phyloP scores from a whole-genome alignment of 1,140 invertebrate genomes.

The Triops longicaudatus region DNA sequence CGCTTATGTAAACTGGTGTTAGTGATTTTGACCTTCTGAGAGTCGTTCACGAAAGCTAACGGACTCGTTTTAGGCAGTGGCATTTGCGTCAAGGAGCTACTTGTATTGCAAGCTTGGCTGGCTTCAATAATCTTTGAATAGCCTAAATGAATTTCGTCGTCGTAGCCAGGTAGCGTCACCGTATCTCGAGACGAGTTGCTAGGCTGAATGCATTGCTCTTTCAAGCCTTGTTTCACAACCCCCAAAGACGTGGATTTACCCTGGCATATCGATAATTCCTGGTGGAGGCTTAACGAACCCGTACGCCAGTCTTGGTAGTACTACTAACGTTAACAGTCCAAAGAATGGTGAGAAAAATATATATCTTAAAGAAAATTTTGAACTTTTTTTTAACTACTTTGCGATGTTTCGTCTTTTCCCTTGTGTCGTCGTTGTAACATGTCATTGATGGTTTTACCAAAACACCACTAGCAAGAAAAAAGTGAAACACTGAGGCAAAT shows the following conservation, averaged over 20 bases:
- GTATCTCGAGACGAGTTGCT: background rate
- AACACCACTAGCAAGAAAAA: too few relatives aligned
- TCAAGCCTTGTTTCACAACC: slow-evolving; percentile 11
- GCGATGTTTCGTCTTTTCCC: background rate
- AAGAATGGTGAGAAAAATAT: background rate
- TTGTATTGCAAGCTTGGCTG: background rate
- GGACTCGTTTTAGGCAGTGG: background rate
- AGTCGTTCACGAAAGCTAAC: background rate
- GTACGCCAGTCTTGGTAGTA: background rate
- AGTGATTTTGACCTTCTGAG: background rate
- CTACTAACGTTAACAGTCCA: background rate
- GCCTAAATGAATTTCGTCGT: background rate
- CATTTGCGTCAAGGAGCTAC: slow-evolving; percentile 5
- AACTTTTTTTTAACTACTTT: background rate
- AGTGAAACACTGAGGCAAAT: background rate
- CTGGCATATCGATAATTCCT: background rate
- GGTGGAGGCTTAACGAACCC: background rate
- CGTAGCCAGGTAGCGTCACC: slow-evolving; percentile 9
- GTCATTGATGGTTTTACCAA: too few relatives aligned
- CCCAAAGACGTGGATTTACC: background rate
- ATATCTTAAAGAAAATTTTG: background rate
- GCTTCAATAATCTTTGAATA: background rate
- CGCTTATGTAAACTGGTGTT: background rate
- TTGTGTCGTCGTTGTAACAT: too few relatives aligned
- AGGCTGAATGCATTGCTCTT: background rate